phyloP scores from a whole-genome alignment of 2,113 vertebrate species.

The Copsychus sechellarum region DNA sequence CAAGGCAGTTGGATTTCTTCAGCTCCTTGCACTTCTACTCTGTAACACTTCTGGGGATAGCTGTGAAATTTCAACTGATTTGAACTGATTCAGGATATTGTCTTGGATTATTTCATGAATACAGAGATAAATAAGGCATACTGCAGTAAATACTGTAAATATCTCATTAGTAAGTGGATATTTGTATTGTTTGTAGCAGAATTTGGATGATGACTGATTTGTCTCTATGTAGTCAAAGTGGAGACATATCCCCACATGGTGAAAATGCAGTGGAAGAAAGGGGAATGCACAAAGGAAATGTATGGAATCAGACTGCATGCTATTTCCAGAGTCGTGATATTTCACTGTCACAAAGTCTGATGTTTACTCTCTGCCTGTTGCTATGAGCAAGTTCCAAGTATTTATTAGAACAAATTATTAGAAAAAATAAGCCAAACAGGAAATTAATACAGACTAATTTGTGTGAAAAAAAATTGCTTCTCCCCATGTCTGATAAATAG shows the following conservation, averaged over 20 bases:
- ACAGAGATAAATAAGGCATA: neutral
- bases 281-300: neutral
- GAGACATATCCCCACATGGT: neutral
- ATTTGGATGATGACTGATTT: neutral
- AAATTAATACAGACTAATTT: neutral
- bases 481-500: neutral
- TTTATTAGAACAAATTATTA: conserved; percentile 7
- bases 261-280: neutral
- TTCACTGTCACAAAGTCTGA: neutral
- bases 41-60: neutral
- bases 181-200: neutral
- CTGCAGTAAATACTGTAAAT: neutral
- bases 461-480: neutral
- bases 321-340: neutral
- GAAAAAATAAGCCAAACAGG: neutral
- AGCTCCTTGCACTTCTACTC: neutral
- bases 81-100: neutral
- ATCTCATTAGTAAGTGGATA: neutral
- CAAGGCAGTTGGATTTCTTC: neutral
- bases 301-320: conserved; percentile 33
- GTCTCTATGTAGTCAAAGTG: neutral
- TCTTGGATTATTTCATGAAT: neutral
- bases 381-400: neutral
- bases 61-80: neutral
- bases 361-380: neutral